These are phyloP conservation scores for Prorops nasuta DNA, from an alignment of 1,140 invertebrate species.

Conservation along the genomic window DNA sequence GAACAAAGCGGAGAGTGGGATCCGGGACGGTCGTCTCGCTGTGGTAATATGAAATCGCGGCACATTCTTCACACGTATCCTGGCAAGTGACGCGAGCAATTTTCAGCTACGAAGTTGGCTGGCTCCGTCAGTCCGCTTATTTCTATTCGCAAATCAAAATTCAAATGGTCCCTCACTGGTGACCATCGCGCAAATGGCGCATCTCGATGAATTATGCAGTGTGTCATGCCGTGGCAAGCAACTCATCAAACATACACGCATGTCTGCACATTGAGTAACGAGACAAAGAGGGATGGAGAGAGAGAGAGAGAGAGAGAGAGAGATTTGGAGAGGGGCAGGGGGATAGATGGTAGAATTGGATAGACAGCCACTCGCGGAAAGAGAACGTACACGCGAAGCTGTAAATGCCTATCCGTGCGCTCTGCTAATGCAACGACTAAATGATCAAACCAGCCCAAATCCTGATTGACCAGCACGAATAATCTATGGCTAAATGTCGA, in stretches of 20 bases:
- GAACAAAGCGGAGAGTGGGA: no score
- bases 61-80: no score
- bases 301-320: neutral
- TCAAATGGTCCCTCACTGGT: conserved; percentile 16
- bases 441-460: conserved; percentile 5
- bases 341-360: neutral
- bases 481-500: conserved; percentile 17
- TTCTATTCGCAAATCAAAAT: no score
- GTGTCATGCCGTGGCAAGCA: conserved; percentile 26
- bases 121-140: no score
- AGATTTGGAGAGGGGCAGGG: neutral
- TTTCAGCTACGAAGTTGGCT: no score
- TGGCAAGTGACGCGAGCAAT: no score
- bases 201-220: conserved; percentile 32
- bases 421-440: conserved; percentile 4
- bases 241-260: conserved; percentile 30
- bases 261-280: conserved; percentile 12
- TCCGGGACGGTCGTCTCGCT: no score
- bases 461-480: conserved; percentile 17
- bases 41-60: no score
- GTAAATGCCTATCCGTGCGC: no score
- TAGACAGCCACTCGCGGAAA: no score
- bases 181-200: conserved; percentile 25
- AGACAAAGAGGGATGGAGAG: conserved; percentile 4
- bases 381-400: no score